phyloP scores from a whole-genome alignment of 2,888 invertebrate genomes.

The Orthosia gracilis region DNA sequence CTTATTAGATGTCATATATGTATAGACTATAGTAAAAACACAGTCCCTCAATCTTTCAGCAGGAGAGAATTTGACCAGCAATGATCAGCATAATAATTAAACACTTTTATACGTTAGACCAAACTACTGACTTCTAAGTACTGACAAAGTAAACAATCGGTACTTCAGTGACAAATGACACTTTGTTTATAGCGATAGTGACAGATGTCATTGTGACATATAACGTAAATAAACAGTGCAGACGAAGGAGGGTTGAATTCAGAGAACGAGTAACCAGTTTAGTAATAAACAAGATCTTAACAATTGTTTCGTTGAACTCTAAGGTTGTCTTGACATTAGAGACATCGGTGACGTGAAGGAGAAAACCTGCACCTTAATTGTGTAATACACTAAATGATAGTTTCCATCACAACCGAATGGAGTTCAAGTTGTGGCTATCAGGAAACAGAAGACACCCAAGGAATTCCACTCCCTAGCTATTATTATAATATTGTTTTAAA shows the following conservation, averaged over 20 bases:
- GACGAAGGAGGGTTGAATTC: conserved; percentile 33
- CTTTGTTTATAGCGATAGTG: conserved; percentile 39
- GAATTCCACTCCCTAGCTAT: too few relatives aligned
- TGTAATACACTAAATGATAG: too few relatives aligned
- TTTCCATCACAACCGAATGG: too few relatives aligned
- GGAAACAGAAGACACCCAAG: too few relatives aligned
- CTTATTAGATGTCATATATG: too few relatives aligned
- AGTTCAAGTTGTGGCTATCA: too few relatives aligned
- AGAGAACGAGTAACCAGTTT: conserved; percentile 20
- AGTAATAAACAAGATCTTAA: neutral
- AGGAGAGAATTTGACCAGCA: neutral
- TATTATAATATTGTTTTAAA: too few relatives aligned
- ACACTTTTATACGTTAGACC: conserved; percentile 37
- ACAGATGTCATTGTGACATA: conserved; percentile 1
- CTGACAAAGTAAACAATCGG: conserved; percentile 60
- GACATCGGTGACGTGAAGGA: too few relatives aligned
- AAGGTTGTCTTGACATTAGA: neutral
- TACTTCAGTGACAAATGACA: conserved; percentile 60
- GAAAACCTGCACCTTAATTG: too few relatives aligned
- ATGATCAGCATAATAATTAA: neutral
- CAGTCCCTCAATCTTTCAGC: neutral
- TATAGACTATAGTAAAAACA: too few relatives aligned
- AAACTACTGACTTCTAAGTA: conserved; percentile 47
- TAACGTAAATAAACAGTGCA: conserved; percentile 45
- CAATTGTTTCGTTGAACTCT: conserved; percentile 6